These are phyloP conservation scores for Noturus placidus DNA, from an alignment of 2,113 vertebrate species.

Conservation along the genomic window DNA sequence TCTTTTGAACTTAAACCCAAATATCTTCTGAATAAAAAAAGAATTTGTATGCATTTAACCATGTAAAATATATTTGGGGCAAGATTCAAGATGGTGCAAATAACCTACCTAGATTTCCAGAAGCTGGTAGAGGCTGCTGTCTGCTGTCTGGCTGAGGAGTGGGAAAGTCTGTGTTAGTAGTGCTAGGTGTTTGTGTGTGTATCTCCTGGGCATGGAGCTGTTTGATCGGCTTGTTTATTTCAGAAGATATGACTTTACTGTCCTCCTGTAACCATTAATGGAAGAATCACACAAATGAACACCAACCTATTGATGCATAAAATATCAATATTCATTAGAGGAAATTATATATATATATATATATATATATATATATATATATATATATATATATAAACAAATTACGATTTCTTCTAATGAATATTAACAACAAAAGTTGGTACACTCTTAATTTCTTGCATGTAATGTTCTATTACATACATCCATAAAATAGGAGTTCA, in stretches of 20 bases:
- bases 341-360: not conserved
- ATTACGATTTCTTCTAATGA: not conserved
- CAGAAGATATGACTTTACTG: constrained; percentile 2
- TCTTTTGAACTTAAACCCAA: not conserved
- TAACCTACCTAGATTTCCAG: constrained; percentile 52
- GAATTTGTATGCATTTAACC: not conserved
- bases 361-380: no score
- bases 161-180: constrained; percentile 4
- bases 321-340: not conserved
- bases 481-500: not conserved
- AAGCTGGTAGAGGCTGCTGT: constrained; percentile 22
- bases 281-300: not conserved
- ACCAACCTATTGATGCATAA: not conserved
- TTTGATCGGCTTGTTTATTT: not conserved
- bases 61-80: no score
- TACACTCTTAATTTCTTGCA: not conserved
- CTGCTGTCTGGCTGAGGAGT: constrained; percentile 20
- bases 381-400: not conserved
- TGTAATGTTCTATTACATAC: not conserved
- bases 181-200: constrained; percentile 16
- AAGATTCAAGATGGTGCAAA: not conserved
- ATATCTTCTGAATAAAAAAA: not conserved
- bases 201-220: not conserved
- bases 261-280: not conserved
- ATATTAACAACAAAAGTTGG: not conserved